These are phyloP conservation scores for Eristalis tenax DNA, from an alignment of 2,888 invertebrate genomes.

Conservation along the genomic window DNA sequence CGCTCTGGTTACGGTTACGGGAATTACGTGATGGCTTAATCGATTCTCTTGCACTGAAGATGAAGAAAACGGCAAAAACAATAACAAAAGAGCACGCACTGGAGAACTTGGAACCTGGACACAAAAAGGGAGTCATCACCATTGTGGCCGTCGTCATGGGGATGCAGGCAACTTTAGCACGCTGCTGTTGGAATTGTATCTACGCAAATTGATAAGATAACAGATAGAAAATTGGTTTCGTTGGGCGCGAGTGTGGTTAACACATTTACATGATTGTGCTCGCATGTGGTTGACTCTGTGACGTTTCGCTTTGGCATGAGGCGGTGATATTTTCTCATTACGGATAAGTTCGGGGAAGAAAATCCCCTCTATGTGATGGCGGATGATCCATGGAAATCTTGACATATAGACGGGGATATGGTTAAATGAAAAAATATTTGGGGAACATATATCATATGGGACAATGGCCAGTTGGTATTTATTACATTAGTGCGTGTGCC, in stretches of 20 bases:
- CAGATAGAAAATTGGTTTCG: constrained; percentile 37
- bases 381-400: constrained; percentile 58
- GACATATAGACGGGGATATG: constrained; percentile 36
- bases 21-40: constrained; percentile 76
- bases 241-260: constrained; percentile 35
- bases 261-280: constrained; percentile 48
- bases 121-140: constrained; percentile 31
- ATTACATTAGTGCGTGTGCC: constrained; percentile 44
- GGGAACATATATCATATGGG: constrained; percentile 29
- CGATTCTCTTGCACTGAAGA: constrained; percentile 72
- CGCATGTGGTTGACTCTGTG: constrained; percentile 1
- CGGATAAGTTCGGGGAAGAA: neutral
- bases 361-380: constrained; percentile 9
- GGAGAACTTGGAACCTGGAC: constrained; percentile 3
- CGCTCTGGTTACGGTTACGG: constrained; percentile 74
- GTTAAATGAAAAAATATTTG: constrained; percentile 44
- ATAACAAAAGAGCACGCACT: constrained; percentile 34
- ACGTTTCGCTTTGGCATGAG: neutral
- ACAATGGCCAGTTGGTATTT: constrained; percentile 53
- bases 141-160: constrained; percentile 3
- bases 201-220: constrained; percentile 73
- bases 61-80: constrained; percentile 41
- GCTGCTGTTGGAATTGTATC: constrained; percentile 69
- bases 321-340: constrained; percentile 25
- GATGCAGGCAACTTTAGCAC: constrained; percentile 57